Percentiles rank a stretch among this genome's conserved stretches.
phyloP scores from a whole-genome alignment of 2,113 vertebrate genomes.

The Asarcornis scutulata region DNA sequence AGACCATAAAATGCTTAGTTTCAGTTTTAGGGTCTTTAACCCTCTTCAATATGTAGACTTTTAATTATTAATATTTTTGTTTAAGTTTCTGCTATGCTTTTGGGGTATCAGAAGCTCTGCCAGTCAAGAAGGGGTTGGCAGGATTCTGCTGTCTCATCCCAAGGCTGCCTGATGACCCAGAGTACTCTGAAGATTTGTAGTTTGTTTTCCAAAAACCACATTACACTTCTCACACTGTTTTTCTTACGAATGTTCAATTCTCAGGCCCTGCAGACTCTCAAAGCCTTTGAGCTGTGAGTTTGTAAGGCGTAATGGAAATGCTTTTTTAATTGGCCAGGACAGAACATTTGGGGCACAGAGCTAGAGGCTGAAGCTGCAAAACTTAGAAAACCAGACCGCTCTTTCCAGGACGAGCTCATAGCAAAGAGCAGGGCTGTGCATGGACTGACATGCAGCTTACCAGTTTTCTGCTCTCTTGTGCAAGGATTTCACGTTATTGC shows the following conservation, averaged over 20 bases:
- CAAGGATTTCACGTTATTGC: neutral
- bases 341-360: neutral
- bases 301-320: neutral
- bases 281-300: neutral
- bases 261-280: neutral
- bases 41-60: neutral
- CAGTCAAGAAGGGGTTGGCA: neutral
- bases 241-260: neutral
- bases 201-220: neutral
- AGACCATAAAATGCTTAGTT: neutral
- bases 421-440: accelerated
- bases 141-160: neutral
- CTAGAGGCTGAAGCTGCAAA: neutral
- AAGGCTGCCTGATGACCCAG: neutral
- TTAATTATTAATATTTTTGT: neutral
- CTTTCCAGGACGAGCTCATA: neutral
- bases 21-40: neutral
- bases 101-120: neutral
- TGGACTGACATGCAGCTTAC: neutral
- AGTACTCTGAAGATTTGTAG: neutral
- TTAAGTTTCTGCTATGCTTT: neutral
- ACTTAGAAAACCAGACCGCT: neutral
- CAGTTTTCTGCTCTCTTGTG: neutral
- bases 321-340: neutral
- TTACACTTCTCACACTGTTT: neutral